Base-by-base conservation (phyloP, 2,113 vertebrate species). In the Himantopus leucocephalus region DNA sequence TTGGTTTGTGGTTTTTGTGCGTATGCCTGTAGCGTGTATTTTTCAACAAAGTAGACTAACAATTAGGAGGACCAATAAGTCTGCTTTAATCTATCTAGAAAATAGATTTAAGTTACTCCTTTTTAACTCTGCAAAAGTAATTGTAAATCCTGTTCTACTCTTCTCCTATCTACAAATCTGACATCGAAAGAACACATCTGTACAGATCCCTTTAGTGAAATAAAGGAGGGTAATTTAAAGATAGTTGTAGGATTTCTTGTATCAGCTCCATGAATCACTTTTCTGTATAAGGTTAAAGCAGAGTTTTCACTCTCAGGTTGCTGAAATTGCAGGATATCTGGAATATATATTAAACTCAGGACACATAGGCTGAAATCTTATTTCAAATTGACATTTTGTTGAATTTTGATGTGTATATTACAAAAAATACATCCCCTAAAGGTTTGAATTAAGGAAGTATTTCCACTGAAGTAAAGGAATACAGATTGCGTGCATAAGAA, bases 21-120 rank as follows among this genome's bases (percentile, higher is more conserved):
- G 6, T 53, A 3, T 16, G 45, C 12, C 30, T 72, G 48, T 30
- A 73, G 26, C 12, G 8, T 21, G 14, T 27, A 5, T 43, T 94
- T 88, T 81, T 60, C 2, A 0, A 53, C 8, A 2, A 2, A 45
- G 26, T 12, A 48, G 43, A 14, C 20, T 64, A 82, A 85, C 14
- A 79, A 2, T 16, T 52, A 27, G 16, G 8, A 72, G 12, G 5
- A 50, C 5, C 0, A 0, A 2, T 48, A 48, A 23, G 0, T 20
- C 52, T 2, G 11, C 27, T 74, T 86, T 76, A 41, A 70, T 79
- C 47, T 60, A 5, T 45, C 18, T 39, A 66, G 47, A 74, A 90
- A 79, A 53, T 37, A 59, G 9, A 20, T 71, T 66, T 39, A 78
- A 55, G 15, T 66, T 35, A 58, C 20, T 73, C 13, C 3, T 76